Evolutionary conservation across 2,888 invertebrate genomes (phyloP).

Genomic region (Epinotia bilunana): DNA sequence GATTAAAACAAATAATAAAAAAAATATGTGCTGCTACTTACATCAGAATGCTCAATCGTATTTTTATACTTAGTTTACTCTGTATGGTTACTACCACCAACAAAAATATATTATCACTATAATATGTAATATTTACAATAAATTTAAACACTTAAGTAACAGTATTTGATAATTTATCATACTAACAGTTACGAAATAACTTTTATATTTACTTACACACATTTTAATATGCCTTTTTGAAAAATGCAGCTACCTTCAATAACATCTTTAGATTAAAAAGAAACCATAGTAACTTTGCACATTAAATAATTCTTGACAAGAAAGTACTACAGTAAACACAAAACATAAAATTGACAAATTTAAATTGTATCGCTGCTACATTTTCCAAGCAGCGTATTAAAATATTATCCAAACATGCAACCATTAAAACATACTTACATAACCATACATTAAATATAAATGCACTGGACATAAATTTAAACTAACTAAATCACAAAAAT

Average conservation of each 20-base stretch:
- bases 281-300: too few species aligned
- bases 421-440: conserved; percentile 43
- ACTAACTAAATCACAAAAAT: conserved; percentile 48
- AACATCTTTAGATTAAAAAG: neutral
- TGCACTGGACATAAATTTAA: conserved; percentile 56
- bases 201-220: conserved; percentile 42
- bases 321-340: neutral
- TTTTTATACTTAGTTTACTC: neutral
- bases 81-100: conserved; percentile 3
- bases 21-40: neutral
- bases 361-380: neutral
- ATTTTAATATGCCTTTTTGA: conserved; percentile 51
- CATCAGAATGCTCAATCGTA: neutral
- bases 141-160: conserved; percentile 41
- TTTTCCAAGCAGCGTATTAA: conserved; percentile 45
- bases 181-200: conserved; percentile 61
- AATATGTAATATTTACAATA: conserved; percentile 27
- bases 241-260: conserved; percentile 10
- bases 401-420: conserved; percentile 43
- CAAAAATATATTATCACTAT: conserved; percentile 20
- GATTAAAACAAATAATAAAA: neutral
- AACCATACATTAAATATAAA: conserved; percentile 58
- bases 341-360: neutral
- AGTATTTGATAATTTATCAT: conserved; percentile 63
- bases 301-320: neutral